Base-by-base conservation (phyloP, 1,140 invertebrate genomes). In the Neoseiulus cucumeris region DNA sequence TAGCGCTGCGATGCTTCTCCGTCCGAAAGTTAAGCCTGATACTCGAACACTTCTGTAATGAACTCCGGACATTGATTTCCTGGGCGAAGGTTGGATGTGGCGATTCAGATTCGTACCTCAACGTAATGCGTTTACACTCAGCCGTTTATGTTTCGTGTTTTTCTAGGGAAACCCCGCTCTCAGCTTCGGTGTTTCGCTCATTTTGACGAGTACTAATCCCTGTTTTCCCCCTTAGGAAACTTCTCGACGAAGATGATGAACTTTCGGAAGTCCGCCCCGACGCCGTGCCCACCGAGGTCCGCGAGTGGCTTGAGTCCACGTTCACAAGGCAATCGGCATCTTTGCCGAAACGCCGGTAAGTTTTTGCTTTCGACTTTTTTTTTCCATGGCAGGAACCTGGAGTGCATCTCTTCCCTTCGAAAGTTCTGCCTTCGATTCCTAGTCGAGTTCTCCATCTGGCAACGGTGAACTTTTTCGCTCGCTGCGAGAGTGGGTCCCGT, bases 291-390 rank as follows among this genome's bases (percentile, higher is more conserved):
- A 89, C 84, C 47, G 91, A 96, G 77, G 92, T 96, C 6, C 82
- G 92, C 67, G 91, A 96, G 76, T 97, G 93, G 93, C 75, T 98
- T 71, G 90, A 92, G 20, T 89, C 91, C 44, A 97, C 93, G n/a
- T 97, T 97, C 78, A 97, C 93, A 0, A 81, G 90, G 67, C 89
- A 91, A 74, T 88, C 83, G 82, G 51, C 72, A 65, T 68, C 68
- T 68, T 66, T 83, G 82, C 68, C 81, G 81, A 72, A 84, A 81
- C 74, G 87, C 87, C 73, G 85, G 86, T 73, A 87, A 87, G 72
- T 85, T 85, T 18, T 68, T 68, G 66, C 45, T 45, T 44, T 44
- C 12, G 42, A 12, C 12, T 44, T n/a, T 12, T 44, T 44, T 44
- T 44, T 44, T 14, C n/a, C n/a, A 44, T 44, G n/a, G 12, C 12